These are phyloP conservation scores for Cryptophagus acutangulus DNA, from an alignment of 2,888 invertebrate genomes.

Conservation along the genomic window DNA sequence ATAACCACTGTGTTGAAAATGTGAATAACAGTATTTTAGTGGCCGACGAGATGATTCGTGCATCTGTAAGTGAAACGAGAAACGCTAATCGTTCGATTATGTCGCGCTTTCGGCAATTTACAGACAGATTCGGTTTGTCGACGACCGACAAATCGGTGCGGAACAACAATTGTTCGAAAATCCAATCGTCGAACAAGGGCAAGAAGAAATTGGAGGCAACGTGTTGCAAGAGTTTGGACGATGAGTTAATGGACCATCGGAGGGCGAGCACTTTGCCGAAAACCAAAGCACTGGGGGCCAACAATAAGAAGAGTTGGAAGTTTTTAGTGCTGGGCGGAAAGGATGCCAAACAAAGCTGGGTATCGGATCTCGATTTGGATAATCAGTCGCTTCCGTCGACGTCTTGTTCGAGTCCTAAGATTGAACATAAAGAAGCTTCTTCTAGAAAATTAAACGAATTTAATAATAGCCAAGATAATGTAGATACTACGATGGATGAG, in stretches of 20 bases:
- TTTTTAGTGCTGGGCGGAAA: constrained; percentile 41
- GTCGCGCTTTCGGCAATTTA: constrained; percentile 52
- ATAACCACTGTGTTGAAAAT: constrained; percentile 29
- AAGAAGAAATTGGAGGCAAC: constrained; percentile 27
- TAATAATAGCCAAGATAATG: constrained; percentile 15
- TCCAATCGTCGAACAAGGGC: neutral
- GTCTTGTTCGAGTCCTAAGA: constrained; percentile 39
- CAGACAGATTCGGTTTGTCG: constrained; percentile 52
- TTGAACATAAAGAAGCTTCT: constrained; percentile 17
- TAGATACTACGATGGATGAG: constrained; percentile 17
- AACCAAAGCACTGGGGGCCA: constrained; percentile 33
- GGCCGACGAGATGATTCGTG: constrained; percentile 27
- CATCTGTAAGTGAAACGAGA: constrained; percentile 34
- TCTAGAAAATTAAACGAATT: constrained; percentile 18
- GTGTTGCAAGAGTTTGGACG: constrained; percentile 36
- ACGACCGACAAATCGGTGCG: constrained; percentile 45
- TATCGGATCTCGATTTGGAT: constrained; percentile 37
- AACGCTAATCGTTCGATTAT: constrained; percentile 47
- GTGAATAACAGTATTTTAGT: constrained; percentile 33
- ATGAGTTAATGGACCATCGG: constrained; percentile 35
- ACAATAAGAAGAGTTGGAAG: constrained; percentile 42
- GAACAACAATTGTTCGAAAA: constrained; percentile 36
- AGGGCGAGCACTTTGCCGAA: constrained; percentile 44
- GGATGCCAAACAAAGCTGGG: constrained; percentile 42
- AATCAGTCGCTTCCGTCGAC: constrained; percentile 44